These are phyloP conservation scores for Meriones unguiculatus DNA, from an alignment of 2,113 vertebrate species.

Conservation along the genomic window DNA sequence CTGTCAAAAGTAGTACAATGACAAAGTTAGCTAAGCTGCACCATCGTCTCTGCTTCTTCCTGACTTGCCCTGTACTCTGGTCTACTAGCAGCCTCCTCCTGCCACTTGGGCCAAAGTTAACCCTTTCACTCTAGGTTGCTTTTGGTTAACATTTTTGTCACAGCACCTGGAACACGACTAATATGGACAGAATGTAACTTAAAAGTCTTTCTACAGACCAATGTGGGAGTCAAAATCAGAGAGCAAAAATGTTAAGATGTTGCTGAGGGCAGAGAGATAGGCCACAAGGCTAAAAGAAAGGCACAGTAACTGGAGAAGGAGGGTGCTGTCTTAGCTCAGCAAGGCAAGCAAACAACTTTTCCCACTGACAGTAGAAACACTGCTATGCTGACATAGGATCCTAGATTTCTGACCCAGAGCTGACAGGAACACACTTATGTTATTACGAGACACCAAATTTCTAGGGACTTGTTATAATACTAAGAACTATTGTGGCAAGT, in stretches of 20 bases:
- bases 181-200: neutral
- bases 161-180: neutral
- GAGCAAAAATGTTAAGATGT: no score
- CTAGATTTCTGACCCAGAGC: neutral
- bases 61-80: no score
- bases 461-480: neutral
- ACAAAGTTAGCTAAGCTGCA: neutral
- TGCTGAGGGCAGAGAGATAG: neutral
- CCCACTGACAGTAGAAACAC: neutral
- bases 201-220: neutral
- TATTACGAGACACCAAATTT: neutral
- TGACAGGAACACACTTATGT: neutral
- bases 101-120: no score
- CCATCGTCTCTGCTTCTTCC: neutral
- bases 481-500: neutral
- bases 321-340: neutral
- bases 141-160: neutral
- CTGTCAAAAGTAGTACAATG: neutral
- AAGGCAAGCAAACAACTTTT: neutral
- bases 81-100: neutral
- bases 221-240: neutral
- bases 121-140: neutral
- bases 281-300: neutral
- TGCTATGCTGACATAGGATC: neutral
- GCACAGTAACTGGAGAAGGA: accelerated